phyloP scores from a whole-genome alignment of 2,797 vertebrate genomes.

The Harpagifer antarcticus region DNA sequence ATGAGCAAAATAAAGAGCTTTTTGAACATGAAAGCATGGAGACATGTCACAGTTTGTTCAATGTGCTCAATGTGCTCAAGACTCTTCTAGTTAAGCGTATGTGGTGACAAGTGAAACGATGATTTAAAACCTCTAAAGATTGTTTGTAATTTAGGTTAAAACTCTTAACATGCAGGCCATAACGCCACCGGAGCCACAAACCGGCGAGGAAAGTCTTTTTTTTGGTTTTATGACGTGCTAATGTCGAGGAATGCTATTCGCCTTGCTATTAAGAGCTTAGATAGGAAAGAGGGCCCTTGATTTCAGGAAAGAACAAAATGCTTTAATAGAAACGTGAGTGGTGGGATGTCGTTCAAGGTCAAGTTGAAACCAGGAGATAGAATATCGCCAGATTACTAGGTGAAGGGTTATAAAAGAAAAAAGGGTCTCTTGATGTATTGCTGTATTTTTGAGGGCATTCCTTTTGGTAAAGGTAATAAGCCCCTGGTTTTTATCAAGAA shows the following conservation, averaged over 20 bases:
- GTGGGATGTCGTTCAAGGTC: constrained; percentile 35
- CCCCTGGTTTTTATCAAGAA: not conserved
- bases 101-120: too few relatives aligned
- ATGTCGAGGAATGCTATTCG: constrained; percentile 57
- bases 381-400: not conserved
- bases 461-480: not conserved
- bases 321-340: constrained; percentile 20
- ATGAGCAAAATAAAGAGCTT: too few relatives aligned
- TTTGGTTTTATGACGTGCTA: constrained; percentile 57
- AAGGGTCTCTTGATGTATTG: constrained; percentile 2
- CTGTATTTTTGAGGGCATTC: constrained; percentile 26
- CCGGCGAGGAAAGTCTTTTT: too few relatives aligned
- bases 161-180: too few relatives aligned
- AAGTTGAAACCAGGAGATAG: constrained; percentile 5
- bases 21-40: too few relatives aligned
- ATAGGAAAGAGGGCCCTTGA: constrained; percentile 60
- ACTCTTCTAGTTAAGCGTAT: too few relatives aligned
- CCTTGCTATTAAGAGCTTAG: constrained; percentile 49
- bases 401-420: not conserved
- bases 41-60: too few relatives aligned
- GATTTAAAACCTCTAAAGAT: too few relatives aligned
- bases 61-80: too few relatives aligned
- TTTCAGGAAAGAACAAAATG: constrained; percentile 36
- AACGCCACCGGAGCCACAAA: too few relatives aligned
- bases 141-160: too few relatives aligned